Percentiles rank a stretch among this genome's conserved stretches.
phyloP scores from a whole-genome alignment of 1,140 invertebrate genomes.

The Bombus confusus region DNA sequence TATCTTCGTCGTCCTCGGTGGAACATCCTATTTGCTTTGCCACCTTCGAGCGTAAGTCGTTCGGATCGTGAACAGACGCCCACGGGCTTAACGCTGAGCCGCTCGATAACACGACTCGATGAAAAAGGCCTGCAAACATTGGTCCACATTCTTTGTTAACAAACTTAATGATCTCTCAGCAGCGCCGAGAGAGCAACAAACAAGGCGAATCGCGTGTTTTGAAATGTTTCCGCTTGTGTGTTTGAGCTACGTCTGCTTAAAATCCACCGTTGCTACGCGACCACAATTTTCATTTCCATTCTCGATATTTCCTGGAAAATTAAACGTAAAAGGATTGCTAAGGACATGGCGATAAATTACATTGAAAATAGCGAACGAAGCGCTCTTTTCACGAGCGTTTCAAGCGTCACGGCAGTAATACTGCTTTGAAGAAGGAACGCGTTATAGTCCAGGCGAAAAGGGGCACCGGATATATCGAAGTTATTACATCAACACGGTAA shows the following conservation, averaged over 20 bases:
- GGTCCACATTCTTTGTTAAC: slow-evolving; percentile 41
- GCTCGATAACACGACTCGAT: slow-evolving; percentile 92
- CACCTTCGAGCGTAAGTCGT: slow-evolving; percentile 87
- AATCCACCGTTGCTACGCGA: not conserved
- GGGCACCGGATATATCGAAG: slow-evolving; percentile 29
- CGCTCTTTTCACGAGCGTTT: not conserved
- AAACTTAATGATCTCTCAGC: not conserved
- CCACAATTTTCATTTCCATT: not conserved
- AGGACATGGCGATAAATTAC: not conserved
- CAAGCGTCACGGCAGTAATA: not conserved
- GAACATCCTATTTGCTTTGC: slow-evolving; percentile 88
- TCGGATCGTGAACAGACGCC: slow-evolving; percentile 90
- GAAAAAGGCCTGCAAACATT: slow-evolving; percentile 87
- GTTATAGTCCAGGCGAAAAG: not conserved
- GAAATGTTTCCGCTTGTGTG: not conserved
- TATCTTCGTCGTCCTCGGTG: slow-evolving; percentile 78
- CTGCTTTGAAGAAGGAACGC: not conserved
- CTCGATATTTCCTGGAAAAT: not conserved
- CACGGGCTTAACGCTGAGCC: slow-evolving; percentile 93
- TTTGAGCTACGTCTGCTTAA: not conserved
- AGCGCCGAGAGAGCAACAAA: not conserved
- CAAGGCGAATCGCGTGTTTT: not conserved
- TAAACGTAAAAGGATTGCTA: not conserved
- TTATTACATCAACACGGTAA: slow-evolving; percentile 39
- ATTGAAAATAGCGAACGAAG: not conserved